Evolutionary conservation across 2,797 vertebrate species (phyloP), one percentile per base, ranked within the genome.

Genomic region (Megaceryle alcyon): DNA sequence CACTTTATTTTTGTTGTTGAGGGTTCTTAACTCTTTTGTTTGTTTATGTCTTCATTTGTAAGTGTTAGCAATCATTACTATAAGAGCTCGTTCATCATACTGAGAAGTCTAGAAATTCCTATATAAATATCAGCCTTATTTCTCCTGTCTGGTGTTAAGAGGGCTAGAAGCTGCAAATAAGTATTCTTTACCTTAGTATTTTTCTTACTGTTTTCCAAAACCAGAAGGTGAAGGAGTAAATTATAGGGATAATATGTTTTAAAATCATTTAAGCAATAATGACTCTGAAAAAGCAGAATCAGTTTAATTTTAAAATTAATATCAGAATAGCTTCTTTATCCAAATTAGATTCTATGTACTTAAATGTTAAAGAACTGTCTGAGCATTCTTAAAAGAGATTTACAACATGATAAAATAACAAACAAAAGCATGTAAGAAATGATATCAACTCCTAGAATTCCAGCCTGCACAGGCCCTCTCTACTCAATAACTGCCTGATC

Each of bases 11-110:
- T 86, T 75, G 53, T 43, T 92, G n/a, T 37, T 91, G 84, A 87
- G 39, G 17, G 33, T 75, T 89, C 75, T 94, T 88, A 56, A 54
- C 23, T 68, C 41, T 75, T 92, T 70, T 75, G 48, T 76, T 94
- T 90, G 68, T 72, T 92, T 94, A 80, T 80, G 14, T 41, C 51
- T 87, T 82, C 43, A 5, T 63, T 82, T 92, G 80, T 68, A 83
- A 91, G 53, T 68, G 69, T 85, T 81, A 72, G 44, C 26, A 81
- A 69, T 81, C 69, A 65, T 81, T 88, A 76, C 39, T 8, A 1
- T n/a, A 86, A 85, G 16, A 78, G 13, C n/a, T 61, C 69, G 20
- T 63, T 80, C 69, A 44, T 66, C n/a, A 54, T 10, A 68, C 21
- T 61, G 31, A 91, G 12, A 44, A 76, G 3, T 87, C 33, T 70